Evolutionary conservation across 1,140 invertebrate genomes (phyloP), one percentile per base, ranked within the genome.

Genomic region (Eufriesea mexicana): DNA sequence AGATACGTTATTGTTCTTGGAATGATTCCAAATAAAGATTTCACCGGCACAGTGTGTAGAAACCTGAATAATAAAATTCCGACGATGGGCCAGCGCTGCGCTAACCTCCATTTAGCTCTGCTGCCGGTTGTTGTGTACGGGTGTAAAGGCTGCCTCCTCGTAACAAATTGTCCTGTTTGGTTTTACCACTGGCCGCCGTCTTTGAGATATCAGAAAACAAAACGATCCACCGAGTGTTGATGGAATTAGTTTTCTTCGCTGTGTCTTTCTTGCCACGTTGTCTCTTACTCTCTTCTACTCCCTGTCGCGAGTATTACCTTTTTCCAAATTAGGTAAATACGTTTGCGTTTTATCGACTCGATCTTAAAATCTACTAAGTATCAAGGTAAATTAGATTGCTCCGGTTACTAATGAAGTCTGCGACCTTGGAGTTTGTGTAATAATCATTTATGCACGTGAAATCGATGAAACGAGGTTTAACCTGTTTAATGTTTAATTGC

Each of bases 11-110:
- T 94, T 94, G 94, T 94, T 94, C 94, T 92, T 94, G 93, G 94
- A 94, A 94, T 94, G 94, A 94, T 94, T 94, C 90, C 91, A 94
- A 94, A 94, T 94, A 94, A 94, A 94, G 94, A 94, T 94, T 94
- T 93, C 91, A 92, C 89, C 88, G 91, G 87, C 89, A 81, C 85
- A 82, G 87, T 86, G 86, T 90, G 85, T 90, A 92, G 89, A 89
- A 93, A 92, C 92, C 88, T 90, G 93, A 93, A 93, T 93, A 94
- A 94, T 94, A 94, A 94, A 94, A 93, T 93, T 89, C 89, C 79
- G 79, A 84, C 86, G 90, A 93, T 89, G 89, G 91, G 84, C 79
- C 88, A 42, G 76, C 61, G 55, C 71, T 84, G 62, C 83, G 88
- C 86, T 91, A 91, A 91, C 88, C 87, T 89, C 83, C 84, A 91